Conservation (phyloP, 1,140 invertebrate genomes). For the Ylistrum balloti region DNA sequence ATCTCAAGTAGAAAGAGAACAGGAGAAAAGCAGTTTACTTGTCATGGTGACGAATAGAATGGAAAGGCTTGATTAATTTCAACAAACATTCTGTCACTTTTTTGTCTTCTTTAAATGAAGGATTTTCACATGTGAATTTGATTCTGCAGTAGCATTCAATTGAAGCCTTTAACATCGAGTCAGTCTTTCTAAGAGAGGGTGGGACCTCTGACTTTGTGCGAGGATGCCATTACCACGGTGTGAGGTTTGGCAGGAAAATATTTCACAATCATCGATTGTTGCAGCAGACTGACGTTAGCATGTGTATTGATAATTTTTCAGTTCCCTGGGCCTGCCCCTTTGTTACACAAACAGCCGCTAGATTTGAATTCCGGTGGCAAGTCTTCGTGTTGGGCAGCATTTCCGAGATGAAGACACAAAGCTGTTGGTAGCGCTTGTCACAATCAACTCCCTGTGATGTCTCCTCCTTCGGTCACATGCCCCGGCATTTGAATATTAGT, state of each 20-base stretch:
- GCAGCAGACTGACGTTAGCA: not conserved
- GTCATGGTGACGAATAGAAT: constrained; percentile 19
- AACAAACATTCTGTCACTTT: constrained; percentile 31
- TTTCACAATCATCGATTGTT: constrained; percentile 27
- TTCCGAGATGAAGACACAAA: not conserved
- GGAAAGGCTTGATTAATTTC: constrained; percentile 35
- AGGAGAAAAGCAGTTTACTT: not conserved
- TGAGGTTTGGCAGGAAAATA: constrained; percentile 5
- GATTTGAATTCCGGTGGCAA: constrained; percentile 26
- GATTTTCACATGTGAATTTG: constrained; percentile 39
- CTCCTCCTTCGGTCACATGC: not conserved
- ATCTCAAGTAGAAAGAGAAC: not conserved
- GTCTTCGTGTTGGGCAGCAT: constrained; percentile 8
- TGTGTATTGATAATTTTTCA: constrained; percentile 35
- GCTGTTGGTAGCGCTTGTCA: not conserved
- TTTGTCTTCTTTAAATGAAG: constrained; percentile 40
- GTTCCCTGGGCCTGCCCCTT: constrained; percentile 17
- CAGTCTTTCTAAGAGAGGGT: not conserved
- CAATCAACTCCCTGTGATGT: not conserved
- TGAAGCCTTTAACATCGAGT: constrained; percentile 10
- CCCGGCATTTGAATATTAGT: not conserved
- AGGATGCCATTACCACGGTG: not conserved
- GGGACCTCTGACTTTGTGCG: not conserved
- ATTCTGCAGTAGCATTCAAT: not conserved
- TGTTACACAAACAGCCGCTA: constrained; percentile 25